Conservation (phyloP, 2,797 vertebrate species). For the Pseudotriccus pelzelni region DNA sequence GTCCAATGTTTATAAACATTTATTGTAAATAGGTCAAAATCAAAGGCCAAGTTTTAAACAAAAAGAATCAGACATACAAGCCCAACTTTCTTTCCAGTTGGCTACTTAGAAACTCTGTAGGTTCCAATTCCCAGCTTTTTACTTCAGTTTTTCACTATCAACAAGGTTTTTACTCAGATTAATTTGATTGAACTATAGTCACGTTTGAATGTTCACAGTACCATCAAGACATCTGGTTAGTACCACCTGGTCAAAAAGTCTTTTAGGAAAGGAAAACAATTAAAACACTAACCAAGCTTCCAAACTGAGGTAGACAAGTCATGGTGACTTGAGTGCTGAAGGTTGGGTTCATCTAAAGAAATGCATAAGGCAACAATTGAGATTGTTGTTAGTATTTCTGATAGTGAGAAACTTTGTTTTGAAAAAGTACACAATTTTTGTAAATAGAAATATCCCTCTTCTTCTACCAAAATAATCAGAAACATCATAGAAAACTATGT, state of each 20-base stretch:
- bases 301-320: constrained; percentile 72
- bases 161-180: not conserved
- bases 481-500: constrained; percentile 41
- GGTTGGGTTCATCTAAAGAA: not conserved
- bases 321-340: not conserved
- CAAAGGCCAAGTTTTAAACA: not conserved
- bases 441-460: constrained; percentile 44
- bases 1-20: not conserved
- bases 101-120: not conserved
- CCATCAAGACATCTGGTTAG: not conserved
- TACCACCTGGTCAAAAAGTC: not conserved
- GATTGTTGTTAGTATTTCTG: not conserved
- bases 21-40: not conserved
- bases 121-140: not conserved
- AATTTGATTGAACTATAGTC: not conserved
- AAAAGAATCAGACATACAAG: not conserved
- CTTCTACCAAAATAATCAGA: constrained; percentile 56
- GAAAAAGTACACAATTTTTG: not conserved
- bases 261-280: not conserved
- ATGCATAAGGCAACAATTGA: not conserved
- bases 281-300: not conserved
- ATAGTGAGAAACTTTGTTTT: not conserved
- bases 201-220: not conserved
- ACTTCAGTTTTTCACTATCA: not conserved
- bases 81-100: not conserved